Evolutionary conservation across 2,797 vertebrate species (phyloP).

Genomic region (Crocidura indochinensis): DNA sequence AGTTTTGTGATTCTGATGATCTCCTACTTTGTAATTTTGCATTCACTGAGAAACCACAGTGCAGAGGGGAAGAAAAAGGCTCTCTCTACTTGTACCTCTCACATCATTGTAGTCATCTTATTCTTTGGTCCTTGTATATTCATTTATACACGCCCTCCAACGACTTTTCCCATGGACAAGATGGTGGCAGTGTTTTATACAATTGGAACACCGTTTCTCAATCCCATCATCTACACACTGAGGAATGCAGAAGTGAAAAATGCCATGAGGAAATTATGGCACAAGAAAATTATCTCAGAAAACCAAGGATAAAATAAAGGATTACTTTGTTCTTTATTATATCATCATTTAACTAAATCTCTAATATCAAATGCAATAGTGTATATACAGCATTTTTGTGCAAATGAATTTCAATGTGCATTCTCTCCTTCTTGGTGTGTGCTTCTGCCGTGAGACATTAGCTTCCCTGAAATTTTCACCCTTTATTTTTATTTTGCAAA

Average conservation of each 20-base stretch:
- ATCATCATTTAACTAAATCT: not conserved
- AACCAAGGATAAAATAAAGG: not conserved
- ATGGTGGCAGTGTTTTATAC: conserved; percentile 75
- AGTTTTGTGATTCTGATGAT: conserved; percentile 64
- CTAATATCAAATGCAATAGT: not conserved
- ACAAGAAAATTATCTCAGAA: not conserved
- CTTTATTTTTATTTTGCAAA: not conserved
- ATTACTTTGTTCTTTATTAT: not conserved
- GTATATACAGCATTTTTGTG: too few relatives aligned
- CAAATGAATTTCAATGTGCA: not conserved
- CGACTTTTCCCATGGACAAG: conserved; percentile 67
- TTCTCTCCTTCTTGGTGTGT: not conserved
- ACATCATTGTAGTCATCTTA: conserved; percentile 74
- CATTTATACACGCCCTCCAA: conserved; percentile 71
- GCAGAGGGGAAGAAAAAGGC: conserved; percentile 75
- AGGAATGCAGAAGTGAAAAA: conserved; percentile 73
- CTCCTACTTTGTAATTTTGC: conserved; percentile 53
- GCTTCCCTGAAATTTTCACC: not conserved
- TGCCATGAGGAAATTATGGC: conserved; percentile 66
- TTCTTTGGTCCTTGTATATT: conserved; percentile 78
- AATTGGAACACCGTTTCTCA: conserved; percentile 63
- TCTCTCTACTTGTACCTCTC: conserved; percentile 77
- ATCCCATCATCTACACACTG: conserved; percentile 71
- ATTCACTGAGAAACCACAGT: conserved; percentile 65
- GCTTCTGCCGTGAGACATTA: not conserved